These are phyloP conservation scores for Centropus bengalensis DNA, from an alignment of 2,113 vertebrate genomes.

Conservation along the genomic window DNA sequence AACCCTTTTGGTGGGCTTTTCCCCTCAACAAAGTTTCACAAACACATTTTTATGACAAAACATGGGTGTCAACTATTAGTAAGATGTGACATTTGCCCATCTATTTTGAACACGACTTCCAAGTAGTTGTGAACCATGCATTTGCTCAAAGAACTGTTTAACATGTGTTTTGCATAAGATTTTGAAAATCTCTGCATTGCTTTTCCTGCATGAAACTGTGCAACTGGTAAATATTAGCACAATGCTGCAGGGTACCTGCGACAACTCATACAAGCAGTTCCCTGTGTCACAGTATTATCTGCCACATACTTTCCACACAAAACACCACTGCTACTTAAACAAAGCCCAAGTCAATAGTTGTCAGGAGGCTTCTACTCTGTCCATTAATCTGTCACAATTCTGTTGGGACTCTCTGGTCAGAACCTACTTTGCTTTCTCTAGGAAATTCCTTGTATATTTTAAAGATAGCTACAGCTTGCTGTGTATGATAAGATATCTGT, in stretches of 20 bases:
- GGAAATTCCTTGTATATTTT: background rate
- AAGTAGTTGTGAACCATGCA: background rate
- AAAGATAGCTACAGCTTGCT: background rate
- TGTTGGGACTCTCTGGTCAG: background rate
- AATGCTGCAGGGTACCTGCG: background rate
- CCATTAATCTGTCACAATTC: background rate
- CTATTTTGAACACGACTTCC: background rate
- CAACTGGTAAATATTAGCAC: background rate
- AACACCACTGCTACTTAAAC: background rate
- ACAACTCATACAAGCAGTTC: background rate
- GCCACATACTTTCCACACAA: background rate
- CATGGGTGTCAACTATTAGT: background rate
- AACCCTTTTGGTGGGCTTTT: slow-evolving; percentile 54
- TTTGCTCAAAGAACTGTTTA: background rate
- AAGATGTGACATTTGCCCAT: background rate
- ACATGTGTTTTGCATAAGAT: background rate
- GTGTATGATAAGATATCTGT: background rate
- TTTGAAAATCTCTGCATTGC: background rate
- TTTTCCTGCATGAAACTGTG: background rate
- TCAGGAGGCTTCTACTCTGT: background rate
- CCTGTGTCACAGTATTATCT: background rate
- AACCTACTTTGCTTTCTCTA: background rate
- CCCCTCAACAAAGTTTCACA: background rate
- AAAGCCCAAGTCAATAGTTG: background rate
- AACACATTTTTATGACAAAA: background rate